Percentiles rank a stretch among this genome's conserved stretches.
Conservation (phyloP, 2,888 invertebrate genomes). For the Drosophila multiciliata region DNA sequence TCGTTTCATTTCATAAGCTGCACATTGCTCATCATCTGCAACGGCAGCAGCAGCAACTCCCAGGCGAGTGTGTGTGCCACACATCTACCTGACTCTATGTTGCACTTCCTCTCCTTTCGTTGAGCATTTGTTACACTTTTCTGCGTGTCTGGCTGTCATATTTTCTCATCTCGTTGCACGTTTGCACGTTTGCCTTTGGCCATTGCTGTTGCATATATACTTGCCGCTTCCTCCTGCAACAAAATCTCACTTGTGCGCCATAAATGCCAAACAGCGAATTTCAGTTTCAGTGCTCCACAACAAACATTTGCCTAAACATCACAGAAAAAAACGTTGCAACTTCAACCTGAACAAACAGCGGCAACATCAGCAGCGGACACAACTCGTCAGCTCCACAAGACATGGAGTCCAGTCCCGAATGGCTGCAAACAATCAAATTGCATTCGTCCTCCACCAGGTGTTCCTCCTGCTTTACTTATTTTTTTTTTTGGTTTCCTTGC, state of each 20-base stretch:
- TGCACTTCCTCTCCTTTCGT: neutral
- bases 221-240: slow-evolving; percentile 21
- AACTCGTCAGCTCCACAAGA: slow-evolving; percentile 38
- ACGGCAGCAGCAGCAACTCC: slow-evolving; percentile 26
- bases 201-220: slow-evolving; percentile 49
- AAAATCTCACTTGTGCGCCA: slow-evolving; percentile 64
- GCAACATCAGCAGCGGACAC: slow-evolving; percentile 25
- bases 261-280: slow-evolving; percentile 65
- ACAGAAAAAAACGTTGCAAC: neutral
- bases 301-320: slow-evolving; percentile 68
- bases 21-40: slow-evolving; percentile 67
- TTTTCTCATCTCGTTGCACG: slow-evolving; percentile 72
- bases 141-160: slow-evolving; percentile 70
- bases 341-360: slow-evolving; percentile 42
- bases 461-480: slow-evolving; percentile 6
- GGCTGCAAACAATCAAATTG: slow-evolving; percentile 59
- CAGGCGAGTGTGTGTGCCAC: slow-evolving; percentile 37
- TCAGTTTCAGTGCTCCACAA: slow-evolving; percentile 32
- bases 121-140: slow-evolving; percentile 65
- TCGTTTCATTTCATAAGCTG: slow-evolving; percentile 70
- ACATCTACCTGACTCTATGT: slow-evolving; percentile 25
- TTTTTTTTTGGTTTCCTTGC: slow-evolving; percentile 2
- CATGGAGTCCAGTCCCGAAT: slow-evolving; percentile 31
- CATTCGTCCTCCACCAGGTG: slow-evolving; percentile 41
- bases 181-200: slow-evolving; percentile 69